Conservation (phyloP, 2,797 vertebrate genomes). For the Onychomys leucogaster region DNA sequence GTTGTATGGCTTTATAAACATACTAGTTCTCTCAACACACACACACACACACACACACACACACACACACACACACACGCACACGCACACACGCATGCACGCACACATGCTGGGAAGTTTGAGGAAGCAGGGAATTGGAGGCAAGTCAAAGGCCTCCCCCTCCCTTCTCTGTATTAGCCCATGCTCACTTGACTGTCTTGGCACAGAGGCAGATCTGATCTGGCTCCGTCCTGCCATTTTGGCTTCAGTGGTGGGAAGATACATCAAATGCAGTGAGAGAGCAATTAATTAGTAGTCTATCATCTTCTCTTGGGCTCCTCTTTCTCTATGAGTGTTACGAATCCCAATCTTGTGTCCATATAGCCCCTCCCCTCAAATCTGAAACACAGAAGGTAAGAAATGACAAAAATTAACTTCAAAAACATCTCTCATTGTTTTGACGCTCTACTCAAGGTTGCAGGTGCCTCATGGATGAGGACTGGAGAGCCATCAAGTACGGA, state of each 20-base stretch:
- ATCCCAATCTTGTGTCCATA: not conserved
- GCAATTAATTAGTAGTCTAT: not conserved
- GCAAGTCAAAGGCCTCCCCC: not conserved
- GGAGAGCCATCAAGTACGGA: constrained; percentile 10
- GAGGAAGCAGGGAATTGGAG: not conserved
- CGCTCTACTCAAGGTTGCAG: not conserved
- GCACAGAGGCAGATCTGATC: not conserved
- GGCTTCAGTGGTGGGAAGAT: not conserved
- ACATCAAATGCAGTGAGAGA: not conserved
- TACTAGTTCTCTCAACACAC: not conserved
- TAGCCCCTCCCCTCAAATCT: not conserved
- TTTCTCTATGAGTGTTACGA: constrained; percentile 10
- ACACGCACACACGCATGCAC: too few species aligned
- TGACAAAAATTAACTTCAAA: constrained; percentile 13
- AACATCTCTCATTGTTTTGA: not conserved
- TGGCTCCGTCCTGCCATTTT: not conserved
- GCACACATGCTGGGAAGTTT: not conserved
- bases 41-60: not conserved
- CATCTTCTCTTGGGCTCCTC: not conserved
- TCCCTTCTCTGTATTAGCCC: not conserved
- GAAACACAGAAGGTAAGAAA: not conserved
- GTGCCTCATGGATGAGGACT: not conserved
- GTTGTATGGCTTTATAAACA: not conserved
- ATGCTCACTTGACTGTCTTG: not conserved
- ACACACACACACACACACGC: too few species aligned